Conservation (phyloP, 2,888 invertebrate genomes). For the Lithosia quadra region DNA sequence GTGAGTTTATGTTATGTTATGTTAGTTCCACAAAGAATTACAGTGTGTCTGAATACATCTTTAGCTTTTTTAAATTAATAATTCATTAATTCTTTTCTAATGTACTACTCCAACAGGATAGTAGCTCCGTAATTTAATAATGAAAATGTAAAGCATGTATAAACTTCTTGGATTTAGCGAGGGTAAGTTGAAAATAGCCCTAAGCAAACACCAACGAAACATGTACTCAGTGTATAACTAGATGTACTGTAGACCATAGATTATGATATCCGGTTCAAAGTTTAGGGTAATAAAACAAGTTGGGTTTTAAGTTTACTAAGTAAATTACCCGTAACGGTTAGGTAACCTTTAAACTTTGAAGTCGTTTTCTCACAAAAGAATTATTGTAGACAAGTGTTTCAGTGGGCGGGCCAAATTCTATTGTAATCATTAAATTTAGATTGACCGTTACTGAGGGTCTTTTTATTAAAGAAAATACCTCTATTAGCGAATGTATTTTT, state of each 20-base stretch:
- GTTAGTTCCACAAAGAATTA: neutral
- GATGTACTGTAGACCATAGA: constrained; percentile 1
- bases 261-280: constrained; percentile 7
- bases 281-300: constrained; percentile 9
- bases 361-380: neutral
- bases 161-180: constrained; percentile 8
- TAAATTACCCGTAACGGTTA: neutral
- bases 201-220: constrained; percentile 2
- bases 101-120: neutral
- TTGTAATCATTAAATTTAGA: neutral
- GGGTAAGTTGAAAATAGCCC: constrained; percentile 8
- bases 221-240: constrained; percentile 1
- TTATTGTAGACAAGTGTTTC: neutral
- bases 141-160: neutral
- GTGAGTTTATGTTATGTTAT: too few species aligned
- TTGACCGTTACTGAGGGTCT: neutral
- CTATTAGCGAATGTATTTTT: neutral
- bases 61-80: neutral
- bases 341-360: neutral
- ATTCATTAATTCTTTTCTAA: too few species aligned
- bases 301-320: neutral
- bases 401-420: neutral
- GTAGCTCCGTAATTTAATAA: neutral
- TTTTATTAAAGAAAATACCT: neutral
- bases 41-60: neutral